These are phyloP conservation scores for Venusia cambrica DNA, from an alignment of 2,888 invertebrate species.

Conservation along the genomic window DNA sequence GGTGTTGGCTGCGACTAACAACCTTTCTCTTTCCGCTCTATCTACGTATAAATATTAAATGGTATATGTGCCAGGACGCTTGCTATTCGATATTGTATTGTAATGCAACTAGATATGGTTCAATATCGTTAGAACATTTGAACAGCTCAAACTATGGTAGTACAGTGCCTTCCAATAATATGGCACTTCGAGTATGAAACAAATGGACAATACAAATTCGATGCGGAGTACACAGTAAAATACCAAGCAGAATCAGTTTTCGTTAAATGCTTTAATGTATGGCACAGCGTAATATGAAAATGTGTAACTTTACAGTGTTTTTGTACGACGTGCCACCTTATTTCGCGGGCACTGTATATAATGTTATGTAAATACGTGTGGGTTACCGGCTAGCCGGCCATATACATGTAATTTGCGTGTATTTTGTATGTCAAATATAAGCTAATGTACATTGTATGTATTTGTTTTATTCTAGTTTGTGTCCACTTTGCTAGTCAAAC, in stretches of 20 bases:
- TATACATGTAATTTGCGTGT: constrained; percentile 50
- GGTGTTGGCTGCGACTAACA: constrained; percentile 45
- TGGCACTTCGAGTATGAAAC: constrained; percentile 10
- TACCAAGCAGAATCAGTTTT: no score
- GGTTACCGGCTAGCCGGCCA: constrained; percentile 35
- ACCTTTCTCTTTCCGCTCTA: constrained; percentile 19
- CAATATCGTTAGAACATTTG: constrained; percentile 20
- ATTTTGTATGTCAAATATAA: constrained; percentile 78
- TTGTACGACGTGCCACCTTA: constrained; percentile 10
- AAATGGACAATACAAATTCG: not conserved
- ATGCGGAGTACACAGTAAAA: no score
- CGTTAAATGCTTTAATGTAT: no score
- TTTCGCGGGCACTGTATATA: constrained; percentile 20
- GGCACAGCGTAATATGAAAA: not conserved
- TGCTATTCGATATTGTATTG: constrained; percentile 22
- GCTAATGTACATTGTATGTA: constrained; percentile 65
- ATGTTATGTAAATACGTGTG: constrained; percentile 44
- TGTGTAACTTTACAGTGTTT: not conserved
- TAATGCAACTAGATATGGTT: constrained; percentile 20
- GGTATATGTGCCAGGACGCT: constrained; percentile 23
- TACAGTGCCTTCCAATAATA: constrained; percentile 13
- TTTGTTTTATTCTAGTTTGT: constrained; percentile 58
- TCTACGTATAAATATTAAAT: constrained; percentile 27
- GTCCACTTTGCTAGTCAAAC: constrained; percentile 3
- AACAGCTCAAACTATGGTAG: constrained; percentile 23